Evolutionary conservation across 1,140 invertebrate genomes (phyloP), one percentile per base, ranked within the genome.

Genomic region (Uloborus diversus): DNA sequence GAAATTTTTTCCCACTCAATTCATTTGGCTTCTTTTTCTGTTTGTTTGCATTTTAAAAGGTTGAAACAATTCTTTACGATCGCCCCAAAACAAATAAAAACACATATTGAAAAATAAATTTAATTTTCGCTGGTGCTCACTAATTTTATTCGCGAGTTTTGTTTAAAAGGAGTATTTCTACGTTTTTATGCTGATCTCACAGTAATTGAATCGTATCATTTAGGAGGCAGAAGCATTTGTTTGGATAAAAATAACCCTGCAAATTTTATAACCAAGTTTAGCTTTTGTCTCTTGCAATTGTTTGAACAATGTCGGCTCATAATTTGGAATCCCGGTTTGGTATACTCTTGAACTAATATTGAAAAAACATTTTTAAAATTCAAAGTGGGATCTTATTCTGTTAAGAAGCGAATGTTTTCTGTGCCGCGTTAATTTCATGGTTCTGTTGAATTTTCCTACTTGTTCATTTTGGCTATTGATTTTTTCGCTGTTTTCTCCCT

Each of bases 181-280:
- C 47, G 61, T 78, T 78, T 76, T 78, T 78, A 78, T 66, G 47
- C 23, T 30, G 47, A 78, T 78, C 61, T 66, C 47, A n/a, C n/a
- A 30, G 56, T 78, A 78, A 78, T 78, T 78, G 65, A 78, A 78
- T 78, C 73, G 73, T 62, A 56, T 78, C 61, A 20, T 78, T 78
- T 78, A 57, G 62, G 30, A 56, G 73, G 73, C 62, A 65, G 73
- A 30, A 78, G 73, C 73, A 66, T 65, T 78, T 78, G 73, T 78
- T 78, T 78, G 28, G 47, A 78, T 78, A 78, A 78, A 78, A 78
- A 78, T 78, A 78, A 78, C 73, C 65, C 73, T 78, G 27, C 62
- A 78, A 61, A 78, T 78, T 78, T 78, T 78, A 78, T 78, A 78
- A 78, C 73, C 73, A 65, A 78, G 62, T 78, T 78, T 78, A 78